Evolutionary conservation across 2,113 vertebrate genomes (phyloP).

Genomic region (Romanogobio albipinnatus): DNA sequence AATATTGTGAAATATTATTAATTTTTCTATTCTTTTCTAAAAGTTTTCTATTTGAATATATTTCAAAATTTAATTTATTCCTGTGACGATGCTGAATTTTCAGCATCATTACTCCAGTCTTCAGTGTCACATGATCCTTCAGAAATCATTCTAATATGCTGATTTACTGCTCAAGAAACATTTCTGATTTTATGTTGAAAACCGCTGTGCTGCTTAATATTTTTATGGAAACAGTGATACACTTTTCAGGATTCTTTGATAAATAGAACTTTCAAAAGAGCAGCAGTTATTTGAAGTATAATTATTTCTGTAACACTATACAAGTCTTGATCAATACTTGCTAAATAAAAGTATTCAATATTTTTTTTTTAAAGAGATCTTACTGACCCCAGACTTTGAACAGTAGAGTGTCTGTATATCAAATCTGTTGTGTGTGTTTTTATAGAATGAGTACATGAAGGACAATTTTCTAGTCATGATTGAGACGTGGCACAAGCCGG

Average conservation of each 20-base stretch:
- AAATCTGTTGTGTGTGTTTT: slow-evolving; percentile 21
- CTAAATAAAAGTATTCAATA: background rate
- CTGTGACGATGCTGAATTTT: background rate
- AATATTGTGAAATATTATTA: background rate
- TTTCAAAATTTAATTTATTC: background rate
- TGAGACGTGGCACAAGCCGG: slow-evolving; percentile 97
- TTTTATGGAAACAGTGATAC: background rate
- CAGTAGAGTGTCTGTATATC: background rate
- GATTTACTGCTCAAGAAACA: background rate
- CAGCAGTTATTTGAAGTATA: background rate
- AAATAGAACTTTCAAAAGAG: background rate
- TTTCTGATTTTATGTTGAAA: background rate
- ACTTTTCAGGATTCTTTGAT: background rate
- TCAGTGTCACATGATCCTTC: background rate
- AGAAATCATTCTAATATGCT: background rate
- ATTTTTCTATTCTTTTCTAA: too few relatives aligned
- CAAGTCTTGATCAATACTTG: background rate
- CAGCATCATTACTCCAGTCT: background rate
- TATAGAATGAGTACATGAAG: slow-evolving; percentile 92
- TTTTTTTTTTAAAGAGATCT: background rate
- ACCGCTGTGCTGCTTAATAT: background rate
- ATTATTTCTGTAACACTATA: background rate
- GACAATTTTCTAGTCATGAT: slow-evolving; percentile 93
- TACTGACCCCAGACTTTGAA: background rate
- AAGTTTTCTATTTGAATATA: background rate